These are phyloP conservation scores for Elgaria multicarinata DNA, from an alignment of 2,113 vertebrate genomes.

Conservation along the genomic window DNA sequence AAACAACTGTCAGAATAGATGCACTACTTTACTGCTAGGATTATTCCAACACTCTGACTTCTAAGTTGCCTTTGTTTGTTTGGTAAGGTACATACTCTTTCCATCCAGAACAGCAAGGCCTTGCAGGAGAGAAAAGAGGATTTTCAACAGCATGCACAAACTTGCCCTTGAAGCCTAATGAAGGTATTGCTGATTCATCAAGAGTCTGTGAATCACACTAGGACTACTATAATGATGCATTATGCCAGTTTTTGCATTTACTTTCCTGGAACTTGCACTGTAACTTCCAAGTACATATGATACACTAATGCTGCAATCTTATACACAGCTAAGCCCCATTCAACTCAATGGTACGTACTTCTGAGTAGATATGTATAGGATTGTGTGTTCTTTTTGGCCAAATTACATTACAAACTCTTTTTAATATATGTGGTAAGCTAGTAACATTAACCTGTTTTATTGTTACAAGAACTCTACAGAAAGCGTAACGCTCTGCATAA, in stretches of 20 bases:
- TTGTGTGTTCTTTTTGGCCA: too few relatives aligned
- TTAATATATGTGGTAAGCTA: background rate
- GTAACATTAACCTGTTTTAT: background rate
- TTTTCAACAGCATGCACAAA: conserved; percentile 7
- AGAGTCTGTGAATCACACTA: conserved; percentile 4
- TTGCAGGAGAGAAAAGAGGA: background rate
- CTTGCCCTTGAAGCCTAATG: background rate
- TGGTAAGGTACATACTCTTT: accelerated
- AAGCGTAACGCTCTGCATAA: too few relatives aligned
- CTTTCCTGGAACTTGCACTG: conserved; percentile 45
- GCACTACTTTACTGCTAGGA: background rate
- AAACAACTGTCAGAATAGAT: background rate
- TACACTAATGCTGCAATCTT: conserved; percentile 15
- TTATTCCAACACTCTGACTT: conserved; percentile 17
- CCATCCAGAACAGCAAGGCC: background rate
- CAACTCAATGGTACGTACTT: too few relatives aligned
- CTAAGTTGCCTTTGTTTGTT: background rate
- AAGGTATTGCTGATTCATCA: conserved; percentile 19
- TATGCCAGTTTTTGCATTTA: conserved; percentile 29
- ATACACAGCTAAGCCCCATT: too few relatives aligned
- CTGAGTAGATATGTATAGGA: too few relatives aligned
- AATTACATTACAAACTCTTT: conserved; percentile 14
- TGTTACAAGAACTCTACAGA: background rate
- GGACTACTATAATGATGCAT: background rate
- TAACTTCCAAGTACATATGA: conserved; percentile 48